These are phyloP conservation scores for Trachymyrmex cornetzi DNA, from an alignment of 1,140 invertebrate genomes.

Conservation along the genomic window DNA sequence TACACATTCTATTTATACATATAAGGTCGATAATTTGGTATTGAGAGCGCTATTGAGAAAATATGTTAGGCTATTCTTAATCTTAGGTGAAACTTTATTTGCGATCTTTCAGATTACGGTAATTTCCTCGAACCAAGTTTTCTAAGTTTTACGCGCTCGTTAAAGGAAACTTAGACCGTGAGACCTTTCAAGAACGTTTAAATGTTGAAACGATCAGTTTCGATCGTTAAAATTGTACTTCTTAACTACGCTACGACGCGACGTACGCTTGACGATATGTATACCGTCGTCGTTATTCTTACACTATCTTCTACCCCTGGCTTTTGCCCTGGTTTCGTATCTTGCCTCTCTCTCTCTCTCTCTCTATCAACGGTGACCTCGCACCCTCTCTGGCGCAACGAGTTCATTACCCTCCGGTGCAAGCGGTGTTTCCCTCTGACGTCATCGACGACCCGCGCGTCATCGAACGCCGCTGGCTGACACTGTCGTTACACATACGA, in stretches of 20 bases:
- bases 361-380: conserved; percentile 31
- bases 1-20: conserved; percentile 11
- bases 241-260: conserved; percentile 26
- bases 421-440: conserved; percentile 77
- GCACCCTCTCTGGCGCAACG: conserved; percentile 47
- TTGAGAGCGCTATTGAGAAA: neutral
- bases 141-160: neutral
- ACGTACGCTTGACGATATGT: conserved; percentile 7
- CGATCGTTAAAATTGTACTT: conserved; percentile 43
- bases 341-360: conserved; percentile 21
- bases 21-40: conserved; percentile 40
- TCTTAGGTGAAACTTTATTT: neutral
- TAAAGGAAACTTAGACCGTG: neutral
- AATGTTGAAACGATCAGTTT: neutral
- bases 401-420: conserved; percentile 80
- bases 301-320: neutral
- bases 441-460: conserved; percentile 77
- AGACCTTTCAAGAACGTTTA: conserved; percentile 12
- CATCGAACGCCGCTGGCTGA: conserved; percentile 71
- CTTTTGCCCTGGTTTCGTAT: conserved; percentile 49
- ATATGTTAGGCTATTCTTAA: conserved; percentile 12
- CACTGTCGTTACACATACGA: conserved; percentile 38
- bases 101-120: neutral
- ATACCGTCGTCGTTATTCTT: conserved; percentile 39
- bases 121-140: neutral